phyloP scores from a whole-genome alignment of 37 sponge, comb jelly and placozoan species.

The Halichondria panicea region DNA sequence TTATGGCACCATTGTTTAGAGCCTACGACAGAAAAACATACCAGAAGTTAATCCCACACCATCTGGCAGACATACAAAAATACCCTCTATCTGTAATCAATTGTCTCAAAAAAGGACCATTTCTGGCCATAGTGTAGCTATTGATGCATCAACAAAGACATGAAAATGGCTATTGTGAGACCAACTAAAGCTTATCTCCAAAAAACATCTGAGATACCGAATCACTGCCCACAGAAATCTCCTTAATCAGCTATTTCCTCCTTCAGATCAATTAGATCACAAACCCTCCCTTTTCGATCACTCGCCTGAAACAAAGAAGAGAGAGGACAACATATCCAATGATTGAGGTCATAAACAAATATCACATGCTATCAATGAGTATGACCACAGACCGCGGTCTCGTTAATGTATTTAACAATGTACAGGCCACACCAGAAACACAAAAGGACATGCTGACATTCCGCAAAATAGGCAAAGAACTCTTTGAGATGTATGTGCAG shows the following conservation, averaged over 20 bases:
- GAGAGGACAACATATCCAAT: neutral
- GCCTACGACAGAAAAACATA: slow-evolving; percentile 16
- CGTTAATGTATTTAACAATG: neutral
- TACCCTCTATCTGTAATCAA: neutral
- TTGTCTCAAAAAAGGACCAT: slow-evolving; percentile 5
- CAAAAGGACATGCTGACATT: neutral
- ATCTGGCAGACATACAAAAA: slow-evolving; percentile 13
- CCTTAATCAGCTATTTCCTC: slow-evolving; percentile 3
- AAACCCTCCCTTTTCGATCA: neutral
- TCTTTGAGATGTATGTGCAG: neutral
- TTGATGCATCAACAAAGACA: slow-evolving; percentile 31
- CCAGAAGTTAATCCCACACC: slow-evolving; percentile 16
- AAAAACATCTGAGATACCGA: slow-evolving; percentile 35
- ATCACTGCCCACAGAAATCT: slow-evolving; percentile 16
- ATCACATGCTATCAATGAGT: neutral
- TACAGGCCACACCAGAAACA: neutral
- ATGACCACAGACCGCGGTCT: neutral
- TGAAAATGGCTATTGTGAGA: slow-evolving; percentile 8
- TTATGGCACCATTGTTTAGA: slow-evolving; percentile 20
- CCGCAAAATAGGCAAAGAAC: neutral
- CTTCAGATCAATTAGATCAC: neutral
- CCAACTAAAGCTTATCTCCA: slow-evolving; percentile 41
- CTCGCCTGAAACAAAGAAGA: neutral
- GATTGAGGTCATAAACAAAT: neutral
- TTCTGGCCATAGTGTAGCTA: neutral